Conservation (phyloP, 1,140 invertebrate species). For the Hypothenemus hampei region DNA sequence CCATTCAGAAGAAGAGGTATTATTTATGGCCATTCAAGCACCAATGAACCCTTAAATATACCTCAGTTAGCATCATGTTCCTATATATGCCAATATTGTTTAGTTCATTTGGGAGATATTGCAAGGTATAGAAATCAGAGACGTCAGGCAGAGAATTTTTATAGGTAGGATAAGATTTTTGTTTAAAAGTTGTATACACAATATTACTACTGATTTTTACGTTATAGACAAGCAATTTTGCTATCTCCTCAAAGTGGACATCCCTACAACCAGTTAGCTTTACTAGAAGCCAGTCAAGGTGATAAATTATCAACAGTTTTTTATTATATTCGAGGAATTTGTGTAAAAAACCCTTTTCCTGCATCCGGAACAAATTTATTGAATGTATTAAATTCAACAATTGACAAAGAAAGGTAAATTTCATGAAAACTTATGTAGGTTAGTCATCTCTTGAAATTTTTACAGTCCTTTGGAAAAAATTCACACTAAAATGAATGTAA, state of each 20-base stretch:
- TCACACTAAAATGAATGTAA: constrained; percentile 57
- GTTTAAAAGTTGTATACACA: not conserved
- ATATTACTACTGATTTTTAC: constrained; percentile 43
- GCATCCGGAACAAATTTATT: constrained; percentile 74
- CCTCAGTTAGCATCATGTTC: constrained; percentile 69
- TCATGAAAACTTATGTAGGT: not conserved
- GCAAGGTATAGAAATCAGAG: constrained; percentile 76
- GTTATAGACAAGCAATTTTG: constrained; percentile 74
- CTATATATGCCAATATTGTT: constrained; percentile 81
- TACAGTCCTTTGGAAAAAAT: constrained; percentile 50
- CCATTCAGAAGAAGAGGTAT: constrained; percentile 57
- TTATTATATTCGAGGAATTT: constrained; percentile 75
- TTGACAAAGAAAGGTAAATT: constrained; percentile 47
- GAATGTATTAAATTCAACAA: constrained; percentile 56
- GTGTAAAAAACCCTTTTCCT: constrained; percentile 77
- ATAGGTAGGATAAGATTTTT: constrained; percentile 51
- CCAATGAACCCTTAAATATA: constrained; percentile 37
- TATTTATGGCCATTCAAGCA: constrained; percentile 38
- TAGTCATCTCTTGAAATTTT: constrained; percentile 24
- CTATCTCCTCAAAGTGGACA: constrained; percentile 78
- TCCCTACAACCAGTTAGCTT: constrained; percentile 82
- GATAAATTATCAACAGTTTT: constrained; percentile 77
- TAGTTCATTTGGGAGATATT: constrained; percentile 82
- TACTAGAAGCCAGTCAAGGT: constrained; percentile 74
- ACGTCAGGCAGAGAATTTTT: constrained; percentile 74